Evolutionary conservation across 2,797 vertebrate genomes (phyloP), one percentile per base, ranked within the genome.

Genomic region (Kryptopterus vitreolus): DNA sequence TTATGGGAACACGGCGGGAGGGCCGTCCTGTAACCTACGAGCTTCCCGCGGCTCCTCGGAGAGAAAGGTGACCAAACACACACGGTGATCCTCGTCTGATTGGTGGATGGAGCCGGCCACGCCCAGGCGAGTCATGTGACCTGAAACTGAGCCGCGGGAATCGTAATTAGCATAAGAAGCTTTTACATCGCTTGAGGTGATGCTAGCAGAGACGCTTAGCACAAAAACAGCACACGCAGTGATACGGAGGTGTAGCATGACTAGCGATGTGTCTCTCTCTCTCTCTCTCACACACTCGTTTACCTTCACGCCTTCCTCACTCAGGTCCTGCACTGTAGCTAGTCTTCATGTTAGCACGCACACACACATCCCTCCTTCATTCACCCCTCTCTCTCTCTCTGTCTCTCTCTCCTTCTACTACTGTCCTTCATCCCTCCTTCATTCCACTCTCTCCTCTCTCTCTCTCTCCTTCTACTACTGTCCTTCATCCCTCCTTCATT

Each of bases 301-400:
- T 65, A 24, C 15, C 24, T 4, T 62, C 59, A 53, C 9, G 38
- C 55, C 43, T 62, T 62, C 22, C 71, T 81, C 59, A 58, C 83
- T 57, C 81, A 52, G 73, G 83, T 80, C 80, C 80, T 77, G 68
- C 86, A 79, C 83, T 77, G 62, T 85, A 77, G 84, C 82, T 69
- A 75, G 61, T 53, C 76, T 81, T 78, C 81, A 84, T 69, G 84
- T 86, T 80, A 83, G 79, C 74, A 72, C 76, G 68, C 46, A 75
- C 35, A 29, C 85, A 84, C 81, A n/a, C 79, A 83, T 86, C 83
- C 83, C 79, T 82, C 80, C 57, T 61, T 57, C 65, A 22, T 78
- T 57, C 26, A 57, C 62, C 48, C 48, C 57, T 63, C 31, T 57
- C 20, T 61, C 70, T 76, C 53, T 38, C 43, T 80, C 38, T 71